Evolutionary conservation across 2,797 vertebrate species (phyloP).

Genomic region (Aerospiza tachiro): DNA sequence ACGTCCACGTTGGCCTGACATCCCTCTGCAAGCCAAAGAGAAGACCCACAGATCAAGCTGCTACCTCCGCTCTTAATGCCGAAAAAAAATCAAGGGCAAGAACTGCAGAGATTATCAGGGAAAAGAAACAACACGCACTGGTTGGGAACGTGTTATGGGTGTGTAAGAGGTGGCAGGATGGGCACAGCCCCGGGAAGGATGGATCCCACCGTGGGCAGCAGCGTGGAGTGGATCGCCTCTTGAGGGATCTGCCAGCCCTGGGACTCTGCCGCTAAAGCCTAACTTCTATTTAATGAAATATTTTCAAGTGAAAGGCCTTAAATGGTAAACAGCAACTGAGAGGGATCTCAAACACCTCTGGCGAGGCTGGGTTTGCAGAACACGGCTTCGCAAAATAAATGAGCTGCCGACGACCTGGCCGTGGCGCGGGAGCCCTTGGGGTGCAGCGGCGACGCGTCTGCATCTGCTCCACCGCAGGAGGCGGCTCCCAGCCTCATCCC

Average conservation of each 20-base stretch:
- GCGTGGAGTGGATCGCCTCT: not conserved
- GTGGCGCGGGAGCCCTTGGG: not conserved
- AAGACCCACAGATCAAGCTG: not conserved
- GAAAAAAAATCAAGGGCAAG: not conserved
- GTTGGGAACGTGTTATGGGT: accelerated
- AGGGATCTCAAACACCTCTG: accelerated
- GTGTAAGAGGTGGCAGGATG: not conserved
- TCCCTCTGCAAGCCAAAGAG: not conserved
- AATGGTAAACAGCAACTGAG: accelerated
- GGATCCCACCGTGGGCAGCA: accelerated
- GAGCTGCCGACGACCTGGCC: accelerated
- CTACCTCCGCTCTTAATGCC: not conserved
- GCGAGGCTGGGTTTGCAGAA: not conserved
- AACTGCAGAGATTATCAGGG: not conserved
- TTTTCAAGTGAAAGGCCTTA: not conserved
- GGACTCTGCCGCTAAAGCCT: not conserved
- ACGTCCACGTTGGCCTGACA: not conserved
- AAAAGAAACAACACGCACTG: not conserved
- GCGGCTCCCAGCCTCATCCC: constrained; percentile 4
- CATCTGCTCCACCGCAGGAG: not conserved
- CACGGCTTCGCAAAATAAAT: not conserved
- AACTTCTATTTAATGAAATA: accelerated
- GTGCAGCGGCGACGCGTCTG: not conserved
- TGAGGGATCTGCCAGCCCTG: not conserved
- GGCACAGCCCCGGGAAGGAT: accelerated